Base-by-base conservation (phyloP, 2,888 invertebrate species). In the Gisinianus flammeolus region DNA sequence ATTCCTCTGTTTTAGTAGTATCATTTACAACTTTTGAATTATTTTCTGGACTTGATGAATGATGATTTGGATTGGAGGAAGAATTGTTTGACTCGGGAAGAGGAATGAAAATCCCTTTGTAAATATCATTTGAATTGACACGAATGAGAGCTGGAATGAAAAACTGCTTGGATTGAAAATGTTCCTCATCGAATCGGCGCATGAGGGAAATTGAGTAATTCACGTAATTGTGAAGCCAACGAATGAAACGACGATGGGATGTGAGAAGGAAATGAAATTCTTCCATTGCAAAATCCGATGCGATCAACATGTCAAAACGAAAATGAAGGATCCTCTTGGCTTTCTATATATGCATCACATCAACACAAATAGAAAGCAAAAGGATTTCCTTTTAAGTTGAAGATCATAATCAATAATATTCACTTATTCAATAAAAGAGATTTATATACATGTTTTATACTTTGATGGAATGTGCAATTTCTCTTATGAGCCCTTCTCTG, bases 211-310 rank as follows among this genome's bases (percentile, higher is more conserved):
- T 30, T 1, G 77, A 77, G 24, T 77, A 77, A n/a, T 64, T 44
- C 31, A 77, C 56, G 66, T 77, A 77, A 24, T 64, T 77, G 44
- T 70, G 62, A 4, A 77, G 77, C 77, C 77, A 77, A 16, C 77
- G 71, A 22, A 77, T 35, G 52, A 77, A 77, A 1, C 77, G 70
- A 22, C 77, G 71, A 66, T 77, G 77, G 6, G 71, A 71, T 2
- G 71, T 71, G 19, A 77, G 77, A 0, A 77, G 52, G 28, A 71
- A 77, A 52, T 77, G 77, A 31, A 77, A 44, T 12, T 77, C 77
- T 33, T 71, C 44, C 16, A 64, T 31, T 8, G 10, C 4, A 54
- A 77, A 71, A n/a, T 77, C 54, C 5, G 77, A 77, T 3, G 71
- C 0, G 12, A 77, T 19, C 12, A 77, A 66, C 35, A 64, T 54